Evolutionary conservation across 2,113 vertebrate genomes (phyloP).

Genomic region (Cyrtonyx montezumae): DNA sequence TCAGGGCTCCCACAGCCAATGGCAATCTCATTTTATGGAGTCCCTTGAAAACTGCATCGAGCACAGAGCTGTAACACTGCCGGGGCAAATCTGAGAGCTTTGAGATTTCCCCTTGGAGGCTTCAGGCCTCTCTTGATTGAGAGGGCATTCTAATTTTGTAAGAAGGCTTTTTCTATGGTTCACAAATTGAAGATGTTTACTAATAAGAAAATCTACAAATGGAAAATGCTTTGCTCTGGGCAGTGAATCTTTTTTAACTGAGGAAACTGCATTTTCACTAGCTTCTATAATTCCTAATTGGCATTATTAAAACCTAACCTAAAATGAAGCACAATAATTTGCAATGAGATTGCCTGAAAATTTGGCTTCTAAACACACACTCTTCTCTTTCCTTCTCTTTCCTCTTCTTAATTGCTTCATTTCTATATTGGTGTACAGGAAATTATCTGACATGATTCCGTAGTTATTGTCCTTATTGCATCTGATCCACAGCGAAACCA

Average conservation of each 20-base stretch:
- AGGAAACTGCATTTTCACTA: constrained; percentile 19
- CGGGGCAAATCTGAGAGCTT: not conserved
- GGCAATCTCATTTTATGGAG: fast-evolving
- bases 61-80: fast-evolving
- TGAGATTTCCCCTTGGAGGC: fast-evolving
- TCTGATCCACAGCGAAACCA: not conserved
- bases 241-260: constrained; percentile 24
- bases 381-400: not conserved
- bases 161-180: not conserved
- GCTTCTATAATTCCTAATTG: constrained; percentile 45
- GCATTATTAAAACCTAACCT: constrained; percentile 16
- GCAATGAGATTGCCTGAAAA: constrained; percentile 12
- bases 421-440: not conserved
- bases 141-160: not conserved
- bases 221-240: constrained; percentile 24
- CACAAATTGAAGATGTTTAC: not conserved
- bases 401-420: not conserved
- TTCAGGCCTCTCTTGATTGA: not conserved
- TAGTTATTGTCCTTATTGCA: not conserved
- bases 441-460: not conserved
- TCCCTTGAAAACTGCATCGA: fast-evolving
- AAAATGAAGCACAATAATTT: constrained; percentile 21
- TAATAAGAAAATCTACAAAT: not conserved
- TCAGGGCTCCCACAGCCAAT: not conserved
- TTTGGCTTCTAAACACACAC: not conserved